phyloP scores from a whole-genome alignment of 1,140 invertebrate genomes.

The Eriosoma lanigerum region DNA sequence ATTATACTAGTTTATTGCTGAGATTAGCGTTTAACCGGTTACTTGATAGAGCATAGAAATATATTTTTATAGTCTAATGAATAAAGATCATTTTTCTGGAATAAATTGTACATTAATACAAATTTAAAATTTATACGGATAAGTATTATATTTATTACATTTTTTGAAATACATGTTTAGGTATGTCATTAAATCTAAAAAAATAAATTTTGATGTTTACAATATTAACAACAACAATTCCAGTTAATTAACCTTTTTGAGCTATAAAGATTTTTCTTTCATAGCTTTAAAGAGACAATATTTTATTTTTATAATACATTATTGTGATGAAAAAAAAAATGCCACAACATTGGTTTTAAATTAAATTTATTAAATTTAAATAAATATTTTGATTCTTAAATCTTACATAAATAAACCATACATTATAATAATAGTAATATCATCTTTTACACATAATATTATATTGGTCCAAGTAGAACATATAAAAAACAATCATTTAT shows the following conservation, averaged over 20 bases:
- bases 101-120: too few species aligned
- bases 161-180: not conserved
- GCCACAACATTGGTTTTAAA: not conserved
- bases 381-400: slow-evolving; percentile 21
- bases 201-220: slow-evolving; percentile 6
- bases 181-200: slow-evolving; percentile 25
- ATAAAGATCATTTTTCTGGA: too few species aligned
- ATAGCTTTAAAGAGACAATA: not conserved
- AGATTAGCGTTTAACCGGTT: too few species aligned
- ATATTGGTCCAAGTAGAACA: slow-evolving; percentile 16
- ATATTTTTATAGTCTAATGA: too few species aligned
- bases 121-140: not conserved
- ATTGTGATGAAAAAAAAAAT: not conserved
- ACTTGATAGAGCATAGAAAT: too few species aligned
- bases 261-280: not conserved
- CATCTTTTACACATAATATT: not conserved
- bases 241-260: not conserved
- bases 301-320: not conserved
- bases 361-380: too few species aligned
- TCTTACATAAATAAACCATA: not conserved
- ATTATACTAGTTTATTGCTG: too few species aligned
- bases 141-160: slow-evolving; percentile 20
- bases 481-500: not conserved
- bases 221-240: slow-evolving; percentile 2
- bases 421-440: not conserved